Percentiles rank a stretch among this genome's conserved stretches.
Conservation (phyloP, 2,888 invertebrate species). For the Rhabditoides inermis region DNA sequence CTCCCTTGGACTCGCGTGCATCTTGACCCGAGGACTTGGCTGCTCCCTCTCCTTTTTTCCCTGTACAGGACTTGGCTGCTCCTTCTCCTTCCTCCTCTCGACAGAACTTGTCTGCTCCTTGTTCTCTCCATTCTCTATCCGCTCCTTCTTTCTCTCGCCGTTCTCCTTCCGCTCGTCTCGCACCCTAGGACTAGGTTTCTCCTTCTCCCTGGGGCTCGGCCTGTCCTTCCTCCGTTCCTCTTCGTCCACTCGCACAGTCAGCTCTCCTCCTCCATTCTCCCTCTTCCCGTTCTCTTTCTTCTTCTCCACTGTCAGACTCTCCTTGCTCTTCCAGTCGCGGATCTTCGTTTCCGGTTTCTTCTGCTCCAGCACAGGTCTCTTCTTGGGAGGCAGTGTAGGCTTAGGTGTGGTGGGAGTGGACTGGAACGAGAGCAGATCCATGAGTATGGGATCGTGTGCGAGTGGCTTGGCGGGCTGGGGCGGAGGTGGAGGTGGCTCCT, state of each 20-base stretch:
- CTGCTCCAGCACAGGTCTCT: too few relatives aligned
- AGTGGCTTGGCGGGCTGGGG: conserved; percentile 3
- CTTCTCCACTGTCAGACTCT: too few relatives aligned
- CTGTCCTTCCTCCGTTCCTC: too few relatives aligned
- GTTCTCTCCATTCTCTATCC: neutral
- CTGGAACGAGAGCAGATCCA: conserved; percentile 4
- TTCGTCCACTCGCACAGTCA: too few relatives aligned
- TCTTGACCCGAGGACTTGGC: neutral
- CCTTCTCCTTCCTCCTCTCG: neutral
- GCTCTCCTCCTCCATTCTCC: too few relatives aligned
- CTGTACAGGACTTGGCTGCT: neutral
- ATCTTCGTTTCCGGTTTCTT: too few relatives aligned
- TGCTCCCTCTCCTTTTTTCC: neutral
- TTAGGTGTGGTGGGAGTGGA: neutral
- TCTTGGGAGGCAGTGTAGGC: too few relatives aligned
- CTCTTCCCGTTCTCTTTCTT: too few relatives aligned
- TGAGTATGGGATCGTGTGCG: conserved; percentile 5
- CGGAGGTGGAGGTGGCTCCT: too few relatives aligned
- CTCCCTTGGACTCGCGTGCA: neutral
- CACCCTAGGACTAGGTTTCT: neutral
- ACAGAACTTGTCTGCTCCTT: neutral
- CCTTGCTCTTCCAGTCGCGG: too few relatives aligned
- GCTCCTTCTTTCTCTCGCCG: neutral
- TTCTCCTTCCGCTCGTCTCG: neutral
- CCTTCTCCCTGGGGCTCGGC: too few relatives aligned